Evolutionary conservation across 2,888 invertebrate species (phyloP), one percentile per base, ranked within the genome.

Genomic region (Sturmia bella): DNA sequence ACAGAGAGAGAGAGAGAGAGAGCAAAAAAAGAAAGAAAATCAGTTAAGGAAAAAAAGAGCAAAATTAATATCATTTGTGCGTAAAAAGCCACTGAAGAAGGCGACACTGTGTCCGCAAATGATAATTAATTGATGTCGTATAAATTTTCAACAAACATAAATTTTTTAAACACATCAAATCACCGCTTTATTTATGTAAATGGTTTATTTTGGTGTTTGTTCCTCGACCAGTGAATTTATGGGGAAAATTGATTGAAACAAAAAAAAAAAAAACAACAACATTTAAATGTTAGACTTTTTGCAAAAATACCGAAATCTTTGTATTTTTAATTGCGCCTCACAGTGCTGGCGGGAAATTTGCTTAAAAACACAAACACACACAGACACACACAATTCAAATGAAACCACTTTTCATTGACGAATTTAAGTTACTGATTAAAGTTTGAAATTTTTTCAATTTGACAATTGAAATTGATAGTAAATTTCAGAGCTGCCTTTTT

Each of bases 51-150:
- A 32, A 32, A 27, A 32, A 32, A 1, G 9, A 7, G 32, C 54
- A 45, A 82, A 82, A 75, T 75, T 70, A 72, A 75, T 78, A 78
- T 70, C 78, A 78, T 75, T 74, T 74, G 59, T 78, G 78, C 68
- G 74, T 78, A 59, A 37, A 74, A 48, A 66, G 82, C 82, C 78
- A 82, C 82, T 82, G 82, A 82, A 82, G 82, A 75, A 82, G 82
- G 78, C 82, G 82, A 82, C 82, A 79, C 59, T 48, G 15, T 82
- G 82, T 78, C 82, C 78, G 59, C 70, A 82, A 82, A 78, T 82
- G 78, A 70, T 78, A 82, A 82, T 82, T 82, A 82, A 82, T 82
- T 82, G 82, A 82, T 77, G 82, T 82, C 82, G 82, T 82, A 78
- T 75, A 82, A 75, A 66, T 79, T 82, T 78, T 43, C 74, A 70